Percentiles rank a stretch among this genome's conserved stretches.
These are phyloP conservation scores for Crotalus adamanteus DNA, from an alignment of 2,797 vertebrate genomes.

Conservation along the genomic window DNA sequence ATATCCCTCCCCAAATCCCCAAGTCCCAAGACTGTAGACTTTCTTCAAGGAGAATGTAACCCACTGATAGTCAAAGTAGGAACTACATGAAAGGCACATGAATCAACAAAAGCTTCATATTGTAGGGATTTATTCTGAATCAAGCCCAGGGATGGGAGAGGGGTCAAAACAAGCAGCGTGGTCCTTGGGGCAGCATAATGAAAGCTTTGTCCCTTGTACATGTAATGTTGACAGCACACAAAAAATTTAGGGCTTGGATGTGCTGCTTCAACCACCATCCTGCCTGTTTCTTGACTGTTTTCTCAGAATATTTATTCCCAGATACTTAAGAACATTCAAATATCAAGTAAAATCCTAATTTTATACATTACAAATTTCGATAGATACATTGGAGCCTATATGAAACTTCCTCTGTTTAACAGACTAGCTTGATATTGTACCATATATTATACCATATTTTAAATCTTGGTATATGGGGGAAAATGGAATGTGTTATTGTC, in stretches of 20 bases:
- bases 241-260: neutral
- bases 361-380: neutral
- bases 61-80: neutral
- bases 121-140: neutral
- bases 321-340: neutral
- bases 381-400: neutral
- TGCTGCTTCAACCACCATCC: neutral
- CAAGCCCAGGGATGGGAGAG: accelerated
- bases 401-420: neutral
- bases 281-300: neutral
- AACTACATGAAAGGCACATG: neutral
- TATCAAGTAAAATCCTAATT: neutral
- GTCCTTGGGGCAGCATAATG: neutral
- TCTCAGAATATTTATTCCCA: neutral
- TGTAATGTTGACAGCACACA: neutral
- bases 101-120: neutral
- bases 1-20: too few species aligned
- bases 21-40: neutral
- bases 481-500: neutral
- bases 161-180: neutral
- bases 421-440: neutral
- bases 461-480: neutral
- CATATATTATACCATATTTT: neutral
- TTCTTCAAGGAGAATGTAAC: neutral
- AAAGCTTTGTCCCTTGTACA: neutral